Conservation (phyloP, 2,888 invertebrate genomes). For the Agonopterix subpropinquella region DNA sequence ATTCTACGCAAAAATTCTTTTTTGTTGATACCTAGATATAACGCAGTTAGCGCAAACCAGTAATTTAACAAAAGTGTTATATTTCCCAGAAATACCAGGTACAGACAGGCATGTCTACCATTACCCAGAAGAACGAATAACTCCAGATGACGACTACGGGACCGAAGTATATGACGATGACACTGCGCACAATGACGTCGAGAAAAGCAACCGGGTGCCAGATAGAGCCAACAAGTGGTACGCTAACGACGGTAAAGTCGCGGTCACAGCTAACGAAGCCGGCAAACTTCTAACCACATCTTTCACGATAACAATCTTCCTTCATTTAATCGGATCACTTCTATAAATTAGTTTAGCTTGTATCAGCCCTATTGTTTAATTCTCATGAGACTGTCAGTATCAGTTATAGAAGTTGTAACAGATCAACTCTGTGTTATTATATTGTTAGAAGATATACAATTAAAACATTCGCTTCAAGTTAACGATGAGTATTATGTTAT, state of each 20-base stretch:
- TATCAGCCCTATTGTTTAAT: neutral
- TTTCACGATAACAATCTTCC: constrained; percentile 30
- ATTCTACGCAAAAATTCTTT: too few species aligned
- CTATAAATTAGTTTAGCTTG: neutral
- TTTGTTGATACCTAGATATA: too few species aligned
- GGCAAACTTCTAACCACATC: constrained; percentile 18
- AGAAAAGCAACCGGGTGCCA: constrained; percentile 63
- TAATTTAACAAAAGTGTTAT: neutral
- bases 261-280: constrained; percentile 36
- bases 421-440: too few species aligned
- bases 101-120: constrained; percentile 64
- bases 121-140: constrained; percentile 54
- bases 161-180: constrained; percentile 60
- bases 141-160: constrained; percentile 61
- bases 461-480: too few species aligned
- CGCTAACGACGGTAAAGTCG: constrained; percentile 57
- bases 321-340: constrained; percentile 12
- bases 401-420: too few species aligned
- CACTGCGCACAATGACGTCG: constrained; percentile 34
- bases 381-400: constrained; percentile 3
- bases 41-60: neutral
- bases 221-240: constrained; percentile 72
- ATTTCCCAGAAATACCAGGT: constrained; percentile 61
- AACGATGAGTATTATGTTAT: too few species aligned
- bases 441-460: too few species aligned